Evolutionary conservation across 2,888 invertebrate species (phyloP).

Genomic region (Acleris cristana): DNA sequence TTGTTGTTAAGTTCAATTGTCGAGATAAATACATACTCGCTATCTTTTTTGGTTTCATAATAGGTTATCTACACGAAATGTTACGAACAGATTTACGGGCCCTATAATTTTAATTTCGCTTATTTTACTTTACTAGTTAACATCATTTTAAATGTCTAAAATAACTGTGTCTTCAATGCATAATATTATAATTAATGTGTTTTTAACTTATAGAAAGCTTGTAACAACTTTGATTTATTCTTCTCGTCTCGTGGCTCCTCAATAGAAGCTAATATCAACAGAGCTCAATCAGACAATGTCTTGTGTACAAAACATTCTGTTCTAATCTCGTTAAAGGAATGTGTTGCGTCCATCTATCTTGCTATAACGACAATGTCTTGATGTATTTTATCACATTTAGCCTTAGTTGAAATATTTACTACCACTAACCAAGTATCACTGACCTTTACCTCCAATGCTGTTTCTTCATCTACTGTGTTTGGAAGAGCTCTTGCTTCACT

Average conservation of each 20-base stretch:
- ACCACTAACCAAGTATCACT: slow-evolving; percentile 50
- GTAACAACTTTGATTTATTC: slow-evolving; percentile 30
- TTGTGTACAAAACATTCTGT: slow-evolving; percentile 58
- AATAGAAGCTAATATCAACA: slow-evolving; percentile 56
- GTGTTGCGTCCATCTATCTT: slow-evolving; percentile 76
- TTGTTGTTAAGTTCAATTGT: not conserved
- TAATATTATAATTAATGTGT: slow-evolving; percentile 8
- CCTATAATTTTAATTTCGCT: no score
- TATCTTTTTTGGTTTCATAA: no score
- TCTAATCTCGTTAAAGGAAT: slow-evolving; percentile 67
- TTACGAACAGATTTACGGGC: no score
- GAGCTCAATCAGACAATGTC: slow-evolving; percentile 51
- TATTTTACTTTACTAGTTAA: not conserved
- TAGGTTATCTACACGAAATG: no score
- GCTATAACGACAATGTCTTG: slow-evolving; percentile 81
- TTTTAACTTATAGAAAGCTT: slow-evolving; percentile 17
- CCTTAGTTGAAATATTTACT: slow-evolving; percentile 76
- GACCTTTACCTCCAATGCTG: slow-evolving; percentile 52
- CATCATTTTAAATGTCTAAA: not conserved
- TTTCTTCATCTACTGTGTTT: slow-evolving; percentile 34
- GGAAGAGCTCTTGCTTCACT: slow-evolving; percentile 49
- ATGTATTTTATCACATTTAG: slow-evolving; percentile 81
- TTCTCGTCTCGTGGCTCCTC: slow-evolving; percentile 10
- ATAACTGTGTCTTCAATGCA: not conserved
- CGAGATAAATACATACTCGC: not conserved